These are phyloP conservation scores for Hexactinellida sp. DNA, from an alignment of 37 sponge, comb jelly and placozoan species.

Conservation along the genomic window DNA sequence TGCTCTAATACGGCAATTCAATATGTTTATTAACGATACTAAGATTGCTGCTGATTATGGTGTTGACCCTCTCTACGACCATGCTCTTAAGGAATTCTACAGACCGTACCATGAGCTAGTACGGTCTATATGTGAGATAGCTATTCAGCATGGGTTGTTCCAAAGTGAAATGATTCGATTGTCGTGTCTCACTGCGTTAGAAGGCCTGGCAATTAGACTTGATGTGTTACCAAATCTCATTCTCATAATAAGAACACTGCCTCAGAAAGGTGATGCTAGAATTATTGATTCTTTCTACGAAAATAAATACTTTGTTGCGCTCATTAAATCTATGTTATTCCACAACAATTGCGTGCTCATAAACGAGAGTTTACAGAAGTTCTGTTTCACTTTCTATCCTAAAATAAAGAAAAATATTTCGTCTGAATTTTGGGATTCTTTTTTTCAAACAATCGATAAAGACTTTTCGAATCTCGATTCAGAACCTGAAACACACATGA, in stretches of 20 bases:
- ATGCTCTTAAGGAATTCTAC: neutral
- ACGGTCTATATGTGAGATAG: slow-evolving; percentile 2
- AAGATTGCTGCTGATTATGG: neutral
- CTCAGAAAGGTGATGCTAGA: neutral
- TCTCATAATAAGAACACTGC: neutral
- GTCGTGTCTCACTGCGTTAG: neutral
- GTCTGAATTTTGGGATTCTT: neutral
- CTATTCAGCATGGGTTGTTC: neutral
- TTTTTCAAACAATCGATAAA: neutral
- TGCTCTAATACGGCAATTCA: neutral
- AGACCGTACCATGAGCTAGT: neutral
- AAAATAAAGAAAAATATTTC: neutral
- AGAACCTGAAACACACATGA: neutral
- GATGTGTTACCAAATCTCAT: neutral
- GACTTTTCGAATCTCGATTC: neutral
- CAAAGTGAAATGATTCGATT: neutral
- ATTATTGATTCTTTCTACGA: slow-evolving; percentile 2
- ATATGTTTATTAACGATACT: slow-evolving; percentile 9
- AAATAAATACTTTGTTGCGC: neutral
- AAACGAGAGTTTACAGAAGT: neutral
- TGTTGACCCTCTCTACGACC: neutral
- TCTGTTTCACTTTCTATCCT: neutral
- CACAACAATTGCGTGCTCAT: neutral
- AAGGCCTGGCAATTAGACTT: neutral
- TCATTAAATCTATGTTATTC: neutral